A percentile compares a stretch with the other conserved stretches of the same genome.
Conservation (phyloP, 2,113 vertebrate species). For the Microtus ochrogaster region DNA sequence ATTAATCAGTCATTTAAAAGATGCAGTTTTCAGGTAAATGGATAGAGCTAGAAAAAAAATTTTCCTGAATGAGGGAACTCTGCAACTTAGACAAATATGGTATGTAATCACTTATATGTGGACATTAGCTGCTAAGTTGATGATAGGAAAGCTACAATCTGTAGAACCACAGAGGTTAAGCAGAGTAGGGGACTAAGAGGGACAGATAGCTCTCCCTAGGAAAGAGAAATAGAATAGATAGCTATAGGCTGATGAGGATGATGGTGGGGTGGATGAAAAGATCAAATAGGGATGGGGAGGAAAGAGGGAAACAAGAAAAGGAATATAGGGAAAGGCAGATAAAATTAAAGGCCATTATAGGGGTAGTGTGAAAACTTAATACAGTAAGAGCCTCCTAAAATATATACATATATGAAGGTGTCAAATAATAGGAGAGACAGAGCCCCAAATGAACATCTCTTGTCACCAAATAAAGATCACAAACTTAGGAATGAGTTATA, state of each 20-base stretch:
- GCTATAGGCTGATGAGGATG: neutral
- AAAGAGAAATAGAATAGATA: neutral
- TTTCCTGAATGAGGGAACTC: neutral
- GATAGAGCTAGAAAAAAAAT: neutral
- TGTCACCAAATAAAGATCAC: neutral
- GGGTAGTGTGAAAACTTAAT: neutral
- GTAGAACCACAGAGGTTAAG: neutral
- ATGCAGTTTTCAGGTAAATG: neutral
- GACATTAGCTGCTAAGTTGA: neutral
- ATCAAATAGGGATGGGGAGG: neutral
- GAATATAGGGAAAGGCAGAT: neutral
- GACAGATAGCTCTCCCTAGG: neutral
- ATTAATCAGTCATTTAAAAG: neutral
- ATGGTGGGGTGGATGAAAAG: neutral
- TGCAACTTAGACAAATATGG: neutral
- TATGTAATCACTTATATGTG: neutral
- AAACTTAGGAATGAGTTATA: neutral
- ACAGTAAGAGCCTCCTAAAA: neutral
- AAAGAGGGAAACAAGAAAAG: neutral
- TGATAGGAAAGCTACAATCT: neutral
- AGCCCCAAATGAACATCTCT: neutral
- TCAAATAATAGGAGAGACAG: neutral
- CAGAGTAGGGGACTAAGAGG: neutral
- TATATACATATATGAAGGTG: neutral
- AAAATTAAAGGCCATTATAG: neutral